Evolutionary conservation across 2,888 invertebrate species (phyloP), one percentile per base, ranked within the genome.

Genomic region (Cylloceria caligata): DNA sequence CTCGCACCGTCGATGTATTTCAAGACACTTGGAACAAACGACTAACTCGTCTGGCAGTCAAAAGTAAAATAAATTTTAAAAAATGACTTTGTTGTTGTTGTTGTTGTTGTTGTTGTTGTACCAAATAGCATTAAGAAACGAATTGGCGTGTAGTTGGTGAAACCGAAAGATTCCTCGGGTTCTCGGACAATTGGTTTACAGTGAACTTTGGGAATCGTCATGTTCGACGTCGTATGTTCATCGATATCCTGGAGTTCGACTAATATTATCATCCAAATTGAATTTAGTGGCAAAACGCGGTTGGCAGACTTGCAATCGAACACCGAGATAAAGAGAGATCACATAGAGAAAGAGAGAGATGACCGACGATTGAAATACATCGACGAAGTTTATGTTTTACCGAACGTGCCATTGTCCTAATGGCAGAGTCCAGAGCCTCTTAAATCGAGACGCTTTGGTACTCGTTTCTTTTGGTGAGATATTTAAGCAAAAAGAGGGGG

Each of bases 311-410:
- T 65, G 65, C 57, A 65, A 65, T 74, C 74, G 74, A 74, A 65
- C 72, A 81, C 73, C 81, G 74, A 74, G 79, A 80, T 60, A 19
- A 19, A 62, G 30, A 45, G 65, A 64, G 62, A 74, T 68, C 24
- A 52, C 57, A 64, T 71, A 39, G 77, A 42, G 64, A 55, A 49
- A 75, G 57, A 68, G 75, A 19, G 68, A 73, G 68, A 69, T 36
- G 42, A 62, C 74, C 64, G 62, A 81, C 69, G 73, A 81, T 84
- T 87, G 88, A 88, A 87, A 88, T 87, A 87, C 87, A 88, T 88
- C 87, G 85, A 85, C 86, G 85, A 85, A 65, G 77, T 80, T 76
- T 49, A 72, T 68, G 75, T 81, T 83, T 81, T 83, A 81, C 79
- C 83, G 80, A 82, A 85, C 83, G 83, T 83, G 85, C 85, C 85